A percentile compares a stretch with the other conserved stretches of the same genome.
Evolutionary conservation across 2,888 invertebrate species (phyloP).

Genomic region (Branchinecta sandiegonensis): DNA sequence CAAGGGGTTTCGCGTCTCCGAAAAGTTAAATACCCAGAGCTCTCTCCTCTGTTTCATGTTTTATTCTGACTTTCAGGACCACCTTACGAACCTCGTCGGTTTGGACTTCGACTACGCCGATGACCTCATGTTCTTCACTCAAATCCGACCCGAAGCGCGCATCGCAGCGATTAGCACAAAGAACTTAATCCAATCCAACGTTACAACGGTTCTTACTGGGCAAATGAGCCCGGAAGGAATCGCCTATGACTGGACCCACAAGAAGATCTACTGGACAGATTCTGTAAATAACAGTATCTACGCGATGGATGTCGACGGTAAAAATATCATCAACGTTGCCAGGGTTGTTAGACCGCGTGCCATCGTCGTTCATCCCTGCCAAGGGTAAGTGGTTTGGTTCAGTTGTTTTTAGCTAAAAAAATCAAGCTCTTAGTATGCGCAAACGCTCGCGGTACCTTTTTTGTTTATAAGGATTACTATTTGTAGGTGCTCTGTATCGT

Average conservation of each 20-base stretch:
- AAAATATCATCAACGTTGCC: constrained; percentile 76
- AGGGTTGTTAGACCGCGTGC: constrained; percentile 84
- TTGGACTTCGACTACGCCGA: constrained; percentile 87
- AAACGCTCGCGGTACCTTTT: no score
- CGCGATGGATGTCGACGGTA: constrained; percentile 79
- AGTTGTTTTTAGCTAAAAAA: no score
- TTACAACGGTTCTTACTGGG: constrained; percentile 42
- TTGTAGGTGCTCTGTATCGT: no score
- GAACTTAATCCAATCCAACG: constrained; percentile 41
- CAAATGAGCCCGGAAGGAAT: constrained; percentile 85
- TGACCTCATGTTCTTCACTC: constrained; percentile 75
- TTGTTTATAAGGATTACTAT: no score
- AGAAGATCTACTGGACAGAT: constrained; percentile 96
- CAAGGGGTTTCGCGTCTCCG: no score
- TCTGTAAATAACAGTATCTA: constrained; percentile 86
- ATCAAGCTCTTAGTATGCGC: no score
- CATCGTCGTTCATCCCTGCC: constrained; percentile 91
- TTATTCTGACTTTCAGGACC: constrained; percentile 36
- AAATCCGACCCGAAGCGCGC: constrained; percentile 77
- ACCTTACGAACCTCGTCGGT: constrained; percentile 82
- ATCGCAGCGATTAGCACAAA: constrained; percentile 66
- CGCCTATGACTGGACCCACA: constrained; percentile 94
- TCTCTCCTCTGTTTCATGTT: no score
- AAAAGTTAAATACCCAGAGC: no score
- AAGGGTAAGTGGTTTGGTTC: constrained; percentile 42